These are phyloP conservation scores for Megaceryle alcyon DNA, from an alignment of 2,797 vertebrate genomes.

Conservation along the genomic window DNA sequence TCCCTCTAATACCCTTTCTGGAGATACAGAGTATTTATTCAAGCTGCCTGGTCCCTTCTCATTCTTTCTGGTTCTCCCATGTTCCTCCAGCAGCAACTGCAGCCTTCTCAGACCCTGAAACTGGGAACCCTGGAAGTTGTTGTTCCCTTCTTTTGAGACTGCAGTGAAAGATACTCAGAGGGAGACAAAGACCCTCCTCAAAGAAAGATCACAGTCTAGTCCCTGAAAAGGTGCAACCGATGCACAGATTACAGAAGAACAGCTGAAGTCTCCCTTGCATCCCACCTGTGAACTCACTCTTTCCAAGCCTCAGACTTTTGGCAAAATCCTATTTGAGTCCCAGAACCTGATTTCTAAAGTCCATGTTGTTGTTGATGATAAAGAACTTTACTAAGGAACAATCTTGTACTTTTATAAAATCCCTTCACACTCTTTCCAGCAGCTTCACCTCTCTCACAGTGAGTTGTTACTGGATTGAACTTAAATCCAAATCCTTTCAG, in stretches of 20 bases:
- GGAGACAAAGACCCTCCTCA: background rate
- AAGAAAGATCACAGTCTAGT: background rate
- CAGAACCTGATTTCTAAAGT: background rate
- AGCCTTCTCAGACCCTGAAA: background rate
- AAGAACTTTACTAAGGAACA: background rate
- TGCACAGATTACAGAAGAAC: background rate
- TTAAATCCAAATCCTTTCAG: background rate
- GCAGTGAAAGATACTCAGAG: background rate
- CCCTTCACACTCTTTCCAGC: background rate
- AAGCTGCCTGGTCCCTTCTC: background rate
- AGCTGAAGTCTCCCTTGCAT: background rate
- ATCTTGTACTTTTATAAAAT: background rate
- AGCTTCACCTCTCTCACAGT: background rate
- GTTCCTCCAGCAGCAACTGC: background rate
- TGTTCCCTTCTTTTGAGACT: background rate
- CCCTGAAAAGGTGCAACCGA: background rate
- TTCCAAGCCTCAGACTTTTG: background rate
- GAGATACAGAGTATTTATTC: background rate
- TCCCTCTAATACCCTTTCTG: background rate
- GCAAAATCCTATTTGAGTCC: background rate
- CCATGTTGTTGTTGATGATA: background rate
- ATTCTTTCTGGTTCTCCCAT: background rate
- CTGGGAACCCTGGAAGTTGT: background rate
- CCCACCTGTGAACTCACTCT: background rate
- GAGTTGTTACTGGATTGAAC: background rate